Evolutionary conservation across 2,888 invertebrate species (phyloP), one percentile per base, ranked within the genome.

Genomic region (Agriopis leucophaearia): DNA sequence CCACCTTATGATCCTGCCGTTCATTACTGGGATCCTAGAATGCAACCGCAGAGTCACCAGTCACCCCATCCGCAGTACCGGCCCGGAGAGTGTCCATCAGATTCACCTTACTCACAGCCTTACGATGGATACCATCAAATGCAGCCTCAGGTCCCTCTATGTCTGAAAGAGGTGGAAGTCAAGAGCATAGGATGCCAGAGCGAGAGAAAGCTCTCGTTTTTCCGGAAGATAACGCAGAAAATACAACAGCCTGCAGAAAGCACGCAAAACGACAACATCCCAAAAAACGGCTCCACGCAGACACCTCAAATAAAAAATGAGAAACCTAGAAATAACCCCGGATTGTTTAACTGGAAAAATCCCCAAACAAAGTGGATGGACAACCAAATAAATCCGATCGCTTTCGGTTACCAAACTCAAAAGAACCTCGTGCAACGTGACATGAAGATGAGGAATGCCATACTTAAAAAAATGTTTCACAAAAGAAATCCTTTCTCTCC

Each of bases 401-500:
- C 78, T 10, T 88, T 81, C 62, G 80, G 85, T 6, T 77, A 79
- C n/a, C 85, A 85, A 71, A 85, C 87, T 7, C 88, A 87, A 66
- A 85, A 86, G 59, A 77, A 86, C 47, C 79, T 92, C 1, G 84
- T 83, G 1, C 78, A 82, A 48, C 86, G 88, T n/a, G 89, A 92
- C 61, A 75, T 71, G 13, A 92, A 87, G 54, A 75, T 93, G 72
- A 84, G 85, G 55, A 87, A 90, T 59, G 87, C 82, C 2, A 82
- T 92, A 85, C 47, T 93, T 0, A 89, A 88, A 59, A 92, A 90
- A 69, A 61, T 93, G 64, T 90, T 93, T 72, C 69, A 87, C 56
- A 92, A 91, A 75, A 84, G 81, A 48, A 93, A 92, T 77, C 93
- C 92, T 1, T 92, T 93, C 64, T 91, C 92, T 8, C 87, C 90